Evolutionary conservation across 1,140 invertebrate species (phyloP).

Genomic region (Drosophila parvula): DNA sequence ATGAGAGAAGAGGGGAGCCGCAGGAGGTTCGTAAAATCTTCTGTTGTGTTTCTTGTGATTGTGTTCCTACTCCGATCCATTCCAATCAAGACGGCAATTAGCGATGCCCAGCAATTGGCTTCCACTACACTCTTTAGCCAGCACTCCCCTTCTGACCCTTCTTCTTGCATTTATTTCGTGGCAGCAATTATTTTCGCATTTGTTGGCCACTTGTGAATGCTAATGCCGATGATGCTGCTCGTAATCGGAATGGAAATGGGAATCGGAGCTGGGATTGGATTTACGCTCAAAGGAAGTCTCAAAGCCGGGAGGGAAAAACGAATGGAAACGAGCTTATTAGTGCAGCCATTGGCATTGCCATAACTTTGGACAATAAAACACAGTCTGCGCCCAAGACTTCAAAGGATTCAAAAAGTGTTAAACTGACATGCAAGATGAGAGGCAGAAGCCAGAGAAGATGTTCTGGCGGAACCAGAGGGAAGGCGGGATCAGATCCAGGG

Average conservation of each 20-base stretch:
- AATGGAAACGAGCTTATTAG: constrained; percentile 73
- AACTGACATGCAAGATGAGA: constrained; percentile 76
- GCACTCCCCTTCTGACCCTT: not conserved
- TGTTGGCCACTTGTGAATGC: constrained; percentile 77
- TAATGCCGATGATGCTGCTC: constrained; percentile 53
- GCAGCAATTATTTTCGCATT: constrained; percentile 80
- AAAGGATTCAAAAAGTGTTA: constrained; percentile 81
- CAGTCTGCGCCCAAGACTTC: constrained; percentile 49
- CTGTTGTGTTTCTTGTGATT: constrained; percentile 50
- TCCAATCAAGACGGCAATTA: constrained; percentile 73
- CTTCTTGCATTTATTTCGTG: constrained; percentile 49
- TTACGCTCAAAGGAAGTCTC: constrained; percentile 1
- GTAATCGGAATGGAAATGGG: constrained; percentile 16
- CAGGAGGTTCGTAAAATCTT: constrained; percentile 43
- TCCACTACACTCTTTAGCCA: not conserved
- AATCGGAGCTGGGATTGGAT: constrained; percentile 10
- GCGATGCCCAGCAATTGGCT: constrained; percentile 29
- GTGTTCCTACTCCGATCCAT: constrained; percentile 24
- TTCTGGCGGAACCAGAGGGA: not conserved
- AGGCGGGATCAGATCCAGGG: constrained; percentile 1
- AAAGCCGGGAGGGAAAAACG: not conserved
- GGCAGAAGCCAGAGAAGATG: constrained; percentile 22
- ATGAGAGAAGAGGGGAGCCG: constrained; percentile 4
- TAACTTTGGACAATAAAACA: constrained; percentile 78
- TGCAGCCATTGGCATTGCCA: constrained; percentile 68